These are phyloP conservation scores for Helicoverpa assulta DNA, from an alignment of 2,888 invertebrate species.

Conservation along the genomic window DNA sequence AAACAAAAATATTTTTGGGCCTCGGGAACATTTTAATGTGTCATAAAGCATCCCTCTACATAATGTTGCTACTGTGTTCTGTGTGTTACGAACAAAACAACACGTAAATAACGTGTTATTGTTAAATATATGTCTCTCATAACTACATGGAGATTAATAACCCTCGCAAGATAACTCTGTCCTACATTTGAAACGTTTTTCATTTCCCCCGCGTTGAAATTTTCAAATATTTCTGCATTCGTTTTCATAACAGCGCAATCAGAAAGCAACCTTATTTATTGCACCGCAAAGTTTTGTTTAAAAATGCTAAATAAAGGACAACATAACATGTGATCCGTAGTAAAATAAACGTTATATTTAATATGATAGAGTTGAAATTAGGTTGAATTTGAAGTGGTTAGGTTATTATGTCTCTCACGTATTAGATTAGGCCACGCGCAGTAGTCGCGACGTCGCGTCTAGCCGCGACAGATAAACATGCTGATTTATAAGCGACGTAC, in stretches of 20 bases:
- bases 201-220: conserved; percentile 61
- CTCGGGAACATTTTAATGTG: no score
- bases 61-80: no score
- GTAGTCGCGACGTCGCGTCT: conserved; percentile 51
- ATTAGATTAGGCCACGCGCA: conserved; percentile 66
- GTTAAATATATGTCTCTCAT: conserved; percentile 50
- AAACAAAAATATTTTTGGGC: no score
- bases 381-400: conserved; percentile 11
- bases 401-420: conserved; percentile 62
- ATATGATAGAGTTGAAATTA: conserved; percentile 41
- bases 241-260: conserved; percentile 20
- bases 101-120: conserved; percentile 32
- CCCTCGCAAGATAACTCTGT: conserved; percentile 46
- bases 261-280: conserved; percentile 21
- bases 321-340: conserved; percentile 5
- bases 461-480: conserved; percentile 60
- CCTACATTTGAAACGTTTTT: conserved; percentile 57
- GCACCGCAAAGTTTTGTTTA: conserved; percentile 26
- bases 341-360: conserved; percentile 34
- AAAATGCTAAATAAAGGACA: conserved; percentile 13
- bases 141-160: conserved; percentile 58
- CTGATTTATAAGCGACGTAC: conserved; percentile 62
- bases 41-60: no score
- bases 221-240: conserved; percentile 61
- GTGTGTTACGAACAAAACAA: conserved; percentile 8